Base-by-base conservation (phyloP, 2,888 invertebrate species). In the Tholera decimalis region DNA sequence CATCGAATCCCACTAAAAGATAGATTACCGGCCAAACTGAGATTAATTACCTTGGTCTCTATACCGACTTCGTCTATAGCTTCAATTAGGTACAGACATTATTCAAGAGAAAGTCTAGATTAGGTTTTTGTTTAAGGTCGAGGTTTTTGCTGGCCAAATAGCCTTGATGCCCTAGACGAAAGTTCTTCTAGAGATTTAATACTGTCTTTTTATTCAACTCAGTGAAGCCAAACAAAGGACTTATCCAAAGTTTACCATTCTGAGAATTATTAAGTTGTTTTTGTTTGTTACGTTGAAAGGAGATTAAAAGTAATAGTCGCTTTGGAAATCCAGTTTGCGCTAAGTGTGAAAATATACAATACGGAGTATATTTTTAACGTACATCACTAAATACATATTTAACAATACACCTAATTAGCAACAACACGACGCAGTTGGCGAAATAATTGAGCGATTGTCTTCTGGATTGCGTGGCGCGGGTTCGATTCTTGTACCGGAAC, bases 1-100 rank as follows among this genome's bases (percentile, higher is more conserved):
- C 74, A 83, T 83, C 83, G 84, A 83, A 80, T 79, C 83, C 73
- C 77, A 67, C 83, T 84, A 80, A 83, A 85, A 90, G 88, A 89
- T 84, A 88, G 88, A 91, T 91, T 89, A 91, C 87, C 79, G 87
- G 73, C 81, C 85, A 83, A 90, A 89, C 88, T 86, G 87, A 90
- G 92, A 91, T 92, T 91, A 90, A 92, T 91, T 90, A 90, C 87
- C 51, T 57, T 58, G 80, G 73, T 72, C 35, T 64, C 68, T 72
- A 77, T 77, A 79, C 59, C 76, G 84, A 77, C 69, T 62, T 73
- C 67, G 59, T 77, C 70, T 76, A 76, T 72, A 71, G 73, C 73
- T 69, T 80, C 73, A 74, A 68, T 78, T 79, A 77, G 73, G 82
- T 58, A 49, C 49, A 61, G 61, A 57, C 62, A 71, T 83, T 78